Evolutionary conservation across 2,888 invertebrate genomes (phyloP).

Genomic region (Sipha maydis): DNA sequence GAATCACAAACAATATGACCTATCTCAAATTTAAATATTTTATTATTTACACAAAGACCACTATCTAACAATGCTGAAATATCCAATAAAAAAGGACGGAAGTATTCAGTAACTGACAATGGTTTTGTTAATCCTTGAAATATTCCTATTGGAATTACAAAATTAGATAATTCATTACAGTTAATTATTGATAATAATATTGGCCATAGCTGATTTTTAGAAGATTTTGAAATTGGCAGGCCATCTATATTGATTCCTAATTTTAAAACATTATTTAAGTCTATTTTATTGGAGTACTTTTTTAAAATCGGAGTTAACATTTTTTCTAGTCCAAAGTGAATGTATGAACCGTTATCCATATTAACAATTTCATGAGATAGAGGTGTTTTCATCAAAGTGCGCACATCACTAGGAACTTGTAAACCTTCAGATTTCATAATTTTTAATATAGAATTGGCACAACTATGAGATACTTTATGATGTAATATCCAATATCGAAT

Average conservation of each 20-base stretch:
- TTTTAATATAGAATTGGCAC: constrained; percentile 6
- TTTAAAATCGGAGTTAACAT: too few relatives aligned
- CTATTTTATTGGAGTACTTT: too few relatives aligned
- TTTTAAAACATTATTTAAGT: too few relatives aligned
- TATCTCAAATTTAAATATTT: constrained; percentile 1
- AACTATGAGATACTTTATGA: constrained; percentile 8
- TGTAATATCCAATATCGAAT: constrained; percentile 12
- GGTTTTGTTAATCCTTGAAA: too few relatives aligned
- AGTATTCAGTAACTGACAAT: not conserved
- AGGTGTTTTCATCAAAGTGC: constrained; percentile 26
- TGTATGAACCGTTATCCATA: constrained; percentile 4
- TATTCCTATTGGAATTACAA: too few relatives aligned
- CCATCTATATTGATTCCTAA: too few relatives aligned
- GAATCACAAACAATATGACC: constrained; percentile 4
- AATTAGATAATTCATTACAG: too few relatives aligned
- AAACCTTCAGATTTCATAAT: constrained; percentile 17
- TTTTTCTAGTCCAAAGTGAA: constrained; percentile 7
- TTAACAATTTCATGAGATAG: not conserved
- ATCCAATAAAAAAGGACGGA: not conserved
- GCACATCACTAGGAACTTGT: not conserved
- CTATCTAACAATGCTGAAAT: not conserved
- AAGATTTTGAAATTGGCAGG: too few relatives aligned
- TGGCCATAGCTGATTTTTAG: too few relatives aligned
- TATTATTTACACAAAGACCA: too few relatives aligned
- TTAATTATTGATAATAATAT: too few relatives aligned